Evolutionary conservation across 2,797 vertebrate genomes (phyloP), one percentile per base, ranked within the genome.

Genomic region (Sebastes nivosus): DNA sequence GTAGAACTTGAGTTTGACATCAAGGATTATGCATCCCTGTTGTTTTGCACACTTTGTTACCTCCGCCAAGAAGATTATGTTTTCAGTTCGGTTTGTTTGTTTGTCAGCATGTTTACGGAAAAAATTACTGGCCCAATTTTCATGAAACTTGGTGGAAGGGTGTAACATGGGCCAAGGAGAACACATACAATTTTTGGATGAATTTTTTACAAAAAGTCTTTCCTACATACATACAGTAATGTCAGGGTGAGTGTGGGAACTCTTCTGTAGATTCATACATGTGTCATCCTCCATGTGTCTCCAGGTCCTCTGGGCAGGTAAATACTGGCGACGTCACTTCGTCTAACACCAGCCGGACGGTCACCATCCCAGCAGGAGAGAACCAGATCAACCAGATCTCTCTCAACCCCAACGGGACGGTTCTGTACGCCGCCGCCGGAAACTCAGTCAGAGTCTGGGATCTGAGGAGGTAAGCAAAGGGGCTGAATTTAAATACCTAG

Each of bases 391-490:
- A 99, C 91, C 98, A 99, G 88, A 98, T 99, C 67, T 96, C 97
- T 7, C 95, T 99, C 36, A 99, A 99, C 90, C 96, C 97, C 67
- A 97, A 94, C 0, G 98, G 98, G 59, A 97, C 96, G 1, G 96
- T 98, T 74, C 96, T 99, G 16, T 99, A 99, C 6, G 97, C 97
- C 1, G 98, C 98, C 34, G 97, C 99, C 2, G 98, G 99, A 34
- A 99, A 99, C 88, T 96, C 97, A 0, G 99, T 99, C 85, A 93
- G 99, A 79, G 97, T 98, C 93, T 99, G 99, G 99, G 99, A 99
- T 74, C 96, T 99, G 27, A 96, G 98, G 86, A 97, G 97, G 98
- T 99, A 88, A 80, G 25, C 16, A 27, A n/a, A 25, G 6, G 7
- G 24, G 0, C 38, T 42, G 38, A 42, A 42, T 42, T 42, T 42